phyloP scores from a whole-genome alignment of 2,113 vertebrate species.

The Varanus salvator region DNA sequence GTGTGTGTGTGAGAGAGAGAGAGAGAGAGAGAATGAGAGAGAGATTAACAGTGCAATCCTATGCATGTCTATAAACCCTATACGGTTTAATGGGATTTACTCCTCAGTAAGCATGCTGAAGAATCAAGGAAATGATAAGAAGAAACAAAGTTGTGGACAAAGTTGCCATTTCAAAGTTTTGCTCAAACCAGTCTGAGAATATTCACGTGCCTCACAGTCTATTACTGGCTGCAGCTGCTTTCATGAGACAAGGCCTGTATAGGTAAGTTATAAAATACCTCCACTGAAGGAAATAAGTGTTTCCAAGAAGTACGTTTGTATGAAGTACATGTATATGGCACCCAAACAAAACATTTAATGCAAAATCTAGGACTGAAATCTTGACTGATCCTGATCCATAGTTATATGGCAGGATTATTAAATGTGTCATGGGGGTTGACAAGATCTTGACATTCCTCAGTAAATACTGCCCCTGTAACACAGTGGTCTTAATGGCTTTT shows the following conservation, averaged over 20 bases:
- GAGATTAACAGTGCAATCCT: background rate
- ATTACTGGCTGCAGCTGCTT: background rate
- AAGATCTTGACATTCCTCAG: fast-evolving
- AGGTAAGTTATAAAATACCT: no score
- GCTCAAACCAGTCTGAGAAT: background rate
- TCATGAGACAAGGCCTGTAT: background rate
- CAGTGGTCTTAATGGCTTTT: background rate
- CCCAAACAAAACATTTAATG: background rate
- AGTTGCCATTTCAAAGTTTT: background rate
- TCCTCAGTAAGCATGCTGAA: background rate
- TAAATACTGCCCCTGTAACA: background rate
- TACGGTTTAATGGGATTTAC: background rate
- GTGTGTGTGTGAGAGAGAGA: no score
- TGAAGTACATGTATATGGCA: background rate
- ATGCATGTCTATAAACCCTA: background rate
- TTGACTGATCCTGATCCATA: background rate
- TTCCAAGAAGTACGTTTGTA: background rate
- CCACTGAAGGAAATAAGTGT: no score
- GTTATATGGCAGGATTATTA: background rate
- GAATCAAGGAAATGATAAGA: background rate
- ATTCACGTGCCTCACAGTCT: background rate
- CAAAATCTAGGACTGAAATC: background rate
- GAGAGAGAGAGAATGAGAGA: no score
- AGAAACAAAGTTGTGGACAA: background rate
- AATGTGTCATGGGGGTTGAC: background rate